Evolutionary conservation across 2,888 invertebrate species (phyloP).

Genomic region (Oscheius onirici): DNA sequence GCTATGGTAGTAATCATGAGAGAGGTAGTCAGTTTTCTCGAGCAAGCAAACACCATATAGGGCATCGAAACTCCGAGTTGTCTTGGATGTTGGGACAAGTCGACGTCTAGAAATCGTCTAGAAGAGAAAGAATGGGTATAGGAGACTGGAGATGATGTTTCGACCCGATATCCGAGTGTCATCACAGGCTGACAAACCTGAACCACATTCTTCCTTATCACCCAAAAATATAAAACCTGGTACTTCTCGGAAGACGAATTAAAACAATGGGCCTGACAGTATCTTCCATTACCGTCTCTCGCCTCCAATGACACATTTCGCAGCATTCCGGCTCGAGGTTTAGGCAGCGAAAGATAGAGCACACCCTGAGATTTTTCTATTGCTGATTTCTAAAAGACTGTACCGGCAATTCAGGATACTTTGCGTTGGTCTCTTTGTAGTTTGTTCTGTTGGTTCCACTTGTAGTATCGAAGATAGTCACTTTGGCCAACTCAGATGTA

Average conservation of each 20-base stretch:
- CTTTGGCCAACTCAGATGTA: slow-evolving; percentile 45
- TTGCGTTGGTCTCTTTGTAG: slow-evolving; percentile 33
- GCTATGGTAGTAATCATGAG: slow-evolving; percentile 50
- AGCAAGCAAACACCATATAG: slow-evolving; percentile 66
- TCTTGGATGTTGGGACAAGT: slow-evolving; percentile 64
- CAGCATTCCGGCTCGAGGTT: slow-evolving; percentile 52
- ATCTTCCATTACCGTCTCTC: slow-evolving; percentile 65
- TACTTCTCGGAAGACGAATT: slow-evolving; percentile 65
- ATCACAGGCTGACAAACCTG: slow-evolving; percentile 64
- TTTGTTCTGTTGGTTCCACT: slow-evolving; percentile 38
- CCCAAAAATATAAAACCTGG: slow-evolving; percentile 47
- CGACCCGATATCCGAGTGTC: slow-evolving; percentile 51
- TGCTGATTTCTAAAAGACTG: not conserved
- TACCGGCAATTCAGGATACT: slow-evolving; percentile 24
- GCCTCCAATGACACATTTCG: slow-evolving; percentile 62
- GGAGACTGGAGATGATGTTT: slow-evolving; percentile 44
- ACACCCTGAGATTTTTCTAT: slow-evolving; percentile 49
- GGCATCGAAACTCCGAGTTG: slow-evolving; percentile 54
- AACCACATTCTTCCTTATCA: not conserved
- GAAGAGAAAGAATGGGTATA: slow-evolving; percentile 53
- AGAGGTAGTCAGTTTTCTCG: slow-evolving; percentile 58
- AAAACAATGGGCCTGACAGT: slow-evolving; percentile 68
- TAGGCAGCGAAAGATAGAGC: slow-evolving; percentile 65
- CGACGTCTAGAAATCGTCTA: slow-evolving; percentile 60
- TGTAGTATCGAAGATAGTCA: slow-evolving; percentile 41